Evolutionary conservation across 1,140 invertebrate genomes (phyloP).

Genomic region (Euura saliciscinereae): DNA sequence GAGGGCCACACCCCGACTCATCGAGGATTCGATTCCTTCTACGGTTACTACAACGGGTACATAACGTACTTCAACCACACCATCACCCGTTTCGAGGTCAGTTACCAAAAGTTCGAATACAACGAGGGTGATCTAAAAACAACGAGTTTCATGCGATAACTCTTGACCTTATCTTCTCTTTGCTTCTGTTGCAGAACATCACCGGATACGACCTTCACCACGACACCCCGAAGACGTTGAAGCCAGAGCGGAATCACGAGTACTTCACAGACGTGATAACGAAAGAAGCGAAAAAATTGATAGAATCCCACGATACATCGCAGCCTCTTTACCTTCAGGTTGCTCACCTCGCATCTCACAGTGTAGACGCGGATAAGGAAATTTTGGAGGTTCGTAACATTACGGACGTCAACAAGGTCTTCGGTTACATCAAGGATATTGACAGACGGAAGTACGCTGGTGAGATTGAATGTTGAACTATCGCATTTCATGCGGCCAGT

Average conservation of each 20-base stretch:
- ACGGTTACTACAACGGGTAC: constrained; percentile 70
- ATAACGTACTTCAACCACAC: constrained; percentile 64
- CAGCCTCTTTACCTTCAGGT: constrained; percentile 67
- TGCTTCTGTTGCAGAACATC: constrained; percentile 38
- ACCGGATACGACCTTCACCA: constrained; percentile 62
- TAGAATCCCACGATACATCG: constrained; percentile 56
- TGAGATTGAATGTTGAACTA: no score
- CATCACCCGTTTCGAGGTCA: no score
- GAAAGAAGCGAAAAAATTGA: constrained; percentile 60
- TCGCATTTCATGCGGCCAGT: no score
- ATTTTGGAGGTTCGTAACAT: constrained; percentile 62
- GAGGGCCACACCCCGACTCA: constrained; percentile 61
- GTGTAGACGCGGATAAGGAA: constrained; percentile 42
- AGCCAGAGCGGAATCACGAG: constrained; percentile 52
- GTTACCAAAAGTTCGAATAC: no score
- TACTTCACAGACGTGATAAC: constrained; percentile 68
- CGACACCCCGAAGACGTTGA: constrained; percentile 40
- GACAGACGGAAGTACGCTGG: constrained; percentile 65
- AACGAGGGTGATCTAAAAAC: no score
- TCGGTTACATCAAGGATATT: constrained; percentile 63
- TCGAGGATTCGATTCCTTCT: constrained; percentile 69
- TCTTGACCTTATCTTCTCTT: no score
- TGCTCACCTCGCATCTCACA: constrained; percentile 66
- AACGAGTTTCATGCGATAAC: no score
- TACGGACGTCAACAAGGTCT: constrained; percentile 59